Evolutionary conservation across 2,888 invertebrate species (phyloP).

Genomic region (Amiota minor): DNA sequence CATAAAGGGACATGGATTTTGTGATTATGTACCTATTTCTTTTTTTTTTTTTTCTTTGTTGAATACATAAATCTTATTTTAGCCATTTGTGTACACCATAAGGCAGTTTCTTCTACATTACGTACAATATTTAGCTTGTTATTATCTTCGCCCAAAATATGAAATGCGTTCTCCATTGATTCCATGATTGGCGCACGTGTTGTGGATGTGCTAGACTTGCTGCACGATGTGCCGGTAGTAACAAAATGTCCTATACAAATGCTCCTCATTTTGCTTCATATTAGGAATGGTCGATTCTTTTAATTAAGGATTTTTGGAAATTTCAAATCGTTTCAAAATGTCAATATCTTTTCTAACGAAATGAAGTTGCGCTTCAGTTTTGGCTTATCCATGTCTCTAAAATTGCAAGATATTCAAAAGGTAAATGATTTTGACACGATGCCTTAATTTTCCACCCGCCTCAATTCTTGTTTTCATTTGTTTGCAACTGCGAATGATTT

Average conservation of each 20-base stretch:
- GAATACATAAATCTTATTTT: neutral
- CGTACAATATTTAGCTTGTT: neutral
- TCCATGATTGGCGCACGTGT: neutral
- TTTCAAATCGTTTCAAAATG: conserved; percentile 35
- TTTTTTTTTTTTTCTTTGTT: neutral
- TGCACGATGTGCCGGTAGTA: neutral
- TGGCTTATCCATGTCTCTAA: too few relatives aligned
- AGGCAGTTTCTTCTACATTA: neutral
- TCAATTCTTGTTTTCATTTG: too few relatives aligned
- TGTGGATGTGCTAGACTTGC: neutral
- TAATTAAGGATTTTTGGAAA: conserved; percentile 22
- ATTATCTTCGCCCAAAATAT: neutral
- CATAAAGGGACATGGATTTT: too few relatives aligned
- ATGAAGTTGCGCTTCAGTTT: too few relatives aligned
- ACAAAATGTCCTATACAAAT: neutral
- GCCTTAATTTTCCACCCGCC: too few relatives aligned
- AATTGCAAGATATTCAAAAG: too few relatives aligned
- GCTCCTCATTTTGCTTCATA: neutral
- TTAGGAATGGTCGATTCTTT: neutral
- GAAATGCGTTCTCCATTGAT: neutral
- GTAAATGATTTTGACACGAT: too few relatives aligned
- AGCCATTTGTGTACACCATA: neutral
- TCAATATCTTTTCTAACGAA: conserved; percentile 10
- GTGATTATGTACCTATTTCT: too few relatives aligned
- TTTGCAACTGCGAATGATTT: too few relatives aligned